These are phyloP conservation scores for Sula dactylatra DNA, from an alignment of 2,113 vertebrate species.

Conservation along the genomic window DNA sequence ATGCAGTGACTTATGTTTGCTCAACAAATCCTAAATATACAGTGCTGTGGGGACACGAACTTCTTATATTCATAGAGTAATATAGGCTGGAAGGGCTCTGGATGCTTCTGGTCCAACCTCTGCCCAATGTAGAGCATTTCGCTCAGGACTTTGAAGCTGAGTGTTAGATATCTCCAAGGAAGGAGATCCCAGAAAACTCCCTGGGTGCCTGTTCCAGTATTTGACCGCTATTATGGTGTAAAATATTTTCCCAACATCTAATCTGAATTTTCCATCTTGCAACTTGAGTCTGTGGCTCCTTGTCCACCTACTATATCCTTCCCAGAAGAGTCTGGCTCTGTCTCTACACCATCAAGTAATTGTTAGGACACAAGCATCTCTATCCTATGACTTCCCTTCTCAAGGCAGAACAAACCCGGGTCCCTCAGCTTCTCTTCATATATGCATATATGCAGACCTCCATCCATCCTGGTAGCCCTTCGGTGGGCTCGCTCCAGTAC, in stretches of 20 bases:
- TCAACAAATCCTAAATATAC: background rate
- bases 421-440: background rate
- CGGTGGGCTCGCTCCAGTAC: rapidly evolving
- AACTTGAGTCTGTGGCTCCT: background rate
- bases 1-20: background rate
- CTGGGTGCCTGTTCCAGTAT: background rate
- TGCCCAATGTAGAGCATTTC: background rate
- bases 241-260: background rate
- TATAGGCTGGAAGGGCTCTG: background rate
- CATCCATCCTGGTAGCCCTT: too few relatives aligned
- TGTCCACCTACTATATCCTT: background rate
- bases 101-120: background rate
- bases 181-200: background rate
- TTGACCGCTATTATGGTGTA: background rate
- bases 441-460: too few relatives aligned
- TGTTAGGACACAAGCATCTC: background rate
- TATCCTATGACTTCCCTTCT: background rate
- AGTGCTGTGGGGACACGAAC: background rate
- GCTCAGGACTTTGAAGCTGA: background rate
- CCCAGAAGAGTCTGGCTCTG: background rate
- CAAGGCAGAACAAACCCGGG: background rate
- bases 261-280: background rate
- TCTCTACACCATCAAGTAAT: background rate
- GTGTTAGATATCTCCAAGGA: background rate
- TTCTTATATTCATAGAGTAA: background rate